phyloP scores from a whole-genome alignment of 2,113 vertebrate genomes.

The Falcunculus frontatus region DNA sequence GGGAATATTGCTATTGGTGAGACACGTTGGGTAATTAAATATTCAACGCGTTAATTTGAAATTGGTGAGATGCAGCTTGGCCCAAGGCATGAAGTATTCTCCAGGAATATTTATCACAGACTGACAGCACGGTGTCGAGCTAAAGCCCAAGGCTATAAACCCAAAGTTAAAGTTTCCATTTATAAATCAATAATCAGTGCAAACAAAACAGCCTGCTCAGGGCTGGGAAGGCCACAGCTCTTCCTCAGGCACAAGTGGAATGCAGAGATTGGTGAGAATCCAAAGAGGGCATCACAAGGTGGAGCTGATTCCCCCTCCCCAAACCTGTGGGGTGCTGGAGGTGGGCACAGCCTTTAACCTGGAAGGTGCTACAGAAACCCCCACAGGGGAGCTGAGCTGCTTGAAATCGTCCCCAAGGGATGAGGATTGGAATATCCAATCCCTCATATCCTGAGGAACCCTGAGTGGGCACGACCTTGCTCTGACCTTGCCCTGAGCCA shows the following conservation, averaged over 20 bases:
- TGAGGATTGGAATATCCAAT: background rate
- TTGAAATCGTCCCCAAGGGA: rapidly evolving
- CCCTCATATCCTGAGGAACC: rapidly evolving
- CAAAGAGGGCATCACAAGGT: rapidly evolving
- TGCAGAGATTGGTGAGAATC: background rate
- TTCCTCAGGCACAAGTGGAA: background rate
- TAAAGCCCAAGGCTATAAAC: background rate
- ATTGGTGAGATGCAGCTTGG: background rate
- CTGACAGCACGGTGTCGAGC: background rate
- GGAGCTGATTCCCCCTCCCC: background rate
- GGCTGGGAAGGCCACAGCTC: background rate
- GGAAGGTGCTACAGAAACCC: background rate
- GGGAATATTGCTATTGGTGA: background rate
- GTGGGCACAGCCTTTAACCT: background rate
- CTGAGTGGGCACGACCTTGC: background rate
- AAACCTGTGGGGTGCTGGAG: background rate
- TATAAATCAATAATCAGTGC: constrained; percentile 13
- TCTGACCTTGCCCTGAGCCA: background rate
- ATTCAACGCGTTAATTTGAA: constrained; percentile 14
- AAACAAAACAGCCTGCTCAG: background rate
- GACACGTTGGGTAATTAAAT: background rate
- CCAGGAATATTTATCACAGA: background rate
- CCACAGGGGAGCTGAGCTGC: background rate
- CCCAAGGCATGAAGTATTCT: background rate
- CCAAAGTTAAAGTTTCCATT: background rate